A percentile compares a stretch with the other conserved stretches of the same genome.
phyloP scores from a whole-genome alignment of 2,888 invertebrate genomes.

The Heliconius ismenius region DNA sequence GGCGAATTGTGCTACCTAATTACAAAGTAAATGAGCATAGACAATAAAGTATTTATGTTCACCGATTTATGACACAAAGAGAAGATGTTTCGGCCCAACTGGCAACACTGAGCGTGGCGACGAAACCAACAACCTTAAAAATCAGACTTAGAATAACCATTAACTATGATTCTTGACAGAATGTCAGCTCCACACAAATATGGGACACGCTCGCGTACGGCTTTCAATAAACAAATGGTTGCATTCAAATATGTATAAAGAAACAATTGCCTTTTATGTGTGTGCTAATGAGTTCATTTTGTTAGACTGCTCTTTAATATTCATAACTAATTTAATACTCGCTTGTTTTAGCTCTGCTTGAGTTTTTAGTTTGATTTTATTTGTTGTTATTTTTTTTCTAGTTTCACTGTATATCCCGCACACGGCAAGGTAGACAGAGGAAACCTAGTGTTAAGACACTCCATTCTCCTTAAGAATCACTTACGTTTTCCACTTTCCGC shows the following conservation, averaged over 20 bases:
- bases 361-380: constrained; percentile 34
- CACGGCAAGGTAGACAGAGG: rapidly evolving
- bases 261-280: constrained; percentile 75
- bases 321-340: constrained; percentile 51
- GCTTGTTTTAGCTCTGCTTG: constrained; percentile 37
- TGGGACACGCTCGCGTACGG: constrained; percentile 65
- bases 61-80: constrained; percentile 78
- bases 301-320: constrained; percentile 52
- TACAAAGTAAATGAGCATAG: constrained; percentile 71
- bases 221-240: constrained; percentile 64
- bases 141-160: constrained; percentile 72
- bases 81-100: constrained; percentile 70
- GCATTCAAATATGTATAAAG: constrained; percentile 47
- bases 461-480: no score
- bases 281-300: constrained; percentile 63
- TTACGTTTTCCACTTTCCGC: no score
- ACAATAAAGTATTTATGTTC: constrained; percentile 81
- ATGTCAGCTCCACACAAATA: constrained; percentile 59
- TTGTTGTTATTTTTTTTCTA: neutral
- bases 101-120: constrained; percentile 60
- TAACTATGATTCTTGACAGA: constrained; percentile 63
- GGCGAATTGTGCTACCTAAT: constrained; percentile 81
- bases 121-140: constrained; percentile 65
- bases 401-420: no score
- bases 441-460: no score